Evolutionary conservation across 2,888 invertebrate genomes (phyloP).

Genomic region (Notodonta ziczac): DNA sequence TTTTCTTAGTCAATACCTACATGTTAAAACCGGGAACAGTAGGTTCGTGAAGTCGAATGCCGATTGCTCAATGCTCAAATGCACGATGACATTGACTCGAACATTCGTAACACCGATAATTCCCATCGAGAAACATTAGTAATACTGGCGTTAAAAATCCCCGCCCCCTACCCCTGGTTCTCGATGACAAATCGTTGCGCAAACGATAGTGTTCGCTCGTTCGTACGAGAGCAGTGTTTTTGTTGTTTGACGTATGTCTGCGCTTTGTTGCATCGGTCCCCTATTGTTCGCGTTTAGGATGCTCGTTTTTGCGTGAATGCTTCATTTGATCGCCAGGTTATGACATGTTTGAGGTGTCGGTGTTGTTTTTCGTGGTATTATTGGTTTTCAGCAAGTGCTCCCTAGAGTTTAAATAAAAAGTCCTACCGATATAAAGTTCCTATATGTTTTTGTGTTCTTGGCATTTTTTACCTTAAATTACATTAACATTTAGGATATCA

Average conservation of each 20-base stretch:
- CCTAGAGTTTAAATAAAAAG: too few relatives aligned
- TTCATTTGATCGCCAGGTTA: slow-evolving; percentile 44
- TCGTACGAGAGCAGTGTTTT: slow-evolving; percentile 70
- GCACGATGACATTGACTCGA: not conserved
- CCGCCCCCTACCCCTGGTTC: slow-evolving; percentile 63
- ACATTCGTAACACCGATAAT: not conserved
- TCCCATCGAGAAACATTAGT: slow-evolving; percentile 44
- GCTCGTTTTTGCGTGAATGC: slow-evolving; percentile 57
- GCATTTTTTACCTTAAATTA: too few relatives aligned
- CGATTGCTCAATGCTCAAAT: too few relatives aligned
- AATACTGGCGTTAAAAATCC: slow-evolving; percentile 49
- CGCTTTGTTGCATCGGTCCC: slow-evolving; percentile 60
- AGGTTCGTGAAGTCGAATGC: too few relatives aligned
- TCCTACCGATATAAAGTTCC: too few relatives aligned
- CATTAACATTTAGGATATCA: too few relatives aligned
- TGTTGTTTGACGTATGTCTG: slow-evolving; percentile 80
- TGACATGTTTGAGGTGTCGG: slow-evolving; percentile 11
- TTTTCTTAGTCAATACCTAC: too few relatives aligned
- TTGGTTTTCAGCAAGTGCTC: too few relatives aligned
- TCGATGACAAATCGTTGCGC: slow-evolving; percentile 82
- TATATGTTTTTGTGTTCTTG: too few relatives aligned
- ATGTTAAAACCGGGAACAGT: too few relatives aligned
- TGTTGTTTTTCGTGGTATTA: not conserved
- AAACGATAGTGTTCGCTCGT: slow-evolving; percentile 80
- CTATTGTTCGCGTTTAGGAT: slow-evolving; percentile 59